Base-by-base conservation (phyloP, 2,888 invertebrate species). In the Sthenelais limicola region DNA sequence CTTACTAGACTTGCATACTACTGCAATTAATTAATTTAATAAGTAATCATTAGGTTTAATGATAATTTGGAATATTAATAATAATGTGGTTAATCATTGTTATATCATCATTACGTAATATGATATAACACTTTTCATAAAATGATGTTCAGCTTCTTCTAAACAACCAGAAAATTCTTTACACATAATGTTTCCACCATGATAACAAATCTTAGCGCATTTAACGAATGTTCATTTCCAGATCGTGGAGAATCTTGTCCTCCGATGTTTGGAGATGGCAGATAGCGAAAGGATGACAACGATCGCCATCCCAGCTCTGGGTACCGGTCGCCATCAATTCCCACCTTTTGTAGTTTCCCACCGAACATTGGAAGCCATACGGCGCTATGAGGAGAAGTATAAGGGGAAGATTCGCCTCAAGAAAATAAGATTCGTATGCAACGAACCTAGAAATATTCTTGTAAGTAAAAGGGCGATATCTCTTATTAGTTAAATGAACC, bases 251-350 rank as follows among this genome's bases (percentile, higher is more conserved):
- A 28, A 24, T 12, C 38, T 62, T 15, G 38, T 62, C 18, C 38
- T 62, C 4, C 35, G 38, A 43, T 62, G 62, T n/a, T 28, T 62
- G 62, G 38, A 62, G 35, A 21, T 62, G 62, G 62, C 62, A 1
- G 62, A 62, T 26, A 38, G 18, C 9, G 62, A 62, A 21, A 35
- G 26, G 62, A 12, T 24, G 5, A 38, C 62, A 18, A 38, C 62
- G 26, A 38, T 62, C 62, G 21, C 62, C 24, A 62, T 62, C 62
- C 62, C 62, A 9, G 62, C 62, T 24, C 38, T 62, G 38, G 62
- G 62, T 18, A 62, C 62, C 9, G 62, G 62, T 7, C 38, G 62
- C 1, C 62, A 62, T 28, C 38, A 21, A 15, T 62, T 62, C 38
- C 62, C 62, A 18, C 38, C 62, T 5, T 62, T 62, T 38, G 62